Conservation (phyloP, 2,797 vertebrate species). For the Eurystomus glaucurus region DNA sequence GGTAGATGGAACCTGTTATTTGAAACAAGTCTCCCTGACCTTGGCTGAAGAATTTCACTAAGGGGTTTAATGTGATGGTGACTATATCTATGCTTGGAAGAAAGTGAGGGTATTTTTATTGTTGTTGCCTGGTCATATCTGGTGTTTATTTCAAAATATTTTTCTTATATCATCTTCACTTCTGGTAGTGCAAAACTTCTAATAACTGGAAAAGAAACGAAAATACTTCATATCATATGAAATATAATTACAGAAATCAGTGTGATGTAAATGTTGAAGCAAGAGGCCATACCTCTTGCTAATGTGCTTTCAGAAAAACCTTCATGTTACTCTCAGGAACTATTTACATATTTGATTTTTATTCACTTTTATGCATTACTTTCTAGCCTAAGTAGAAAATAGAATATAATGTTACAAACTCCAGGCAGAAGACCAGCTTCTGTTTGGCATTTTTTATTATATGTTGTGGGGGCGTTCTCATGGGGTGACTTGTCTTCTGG, state of each 20-base stretch:
- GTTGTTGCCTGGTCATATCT: constrained; percentile 54
- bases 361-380: not conserved
- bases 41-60: not conserved
- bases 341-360: not conserved
- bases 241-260: not conserved
- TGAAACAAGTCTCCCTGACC: not conserved
- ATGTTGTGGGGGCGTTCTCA: rapidly evolving
- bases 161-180: not conserved
- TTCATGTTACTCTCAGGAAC: not conserved
- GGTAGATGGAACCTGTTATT: not conserved
- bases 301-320: not conserved
- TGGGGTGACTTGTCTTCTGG: not conserved
- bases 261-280: not conserved
- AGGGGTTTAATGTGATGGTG: not conserved
- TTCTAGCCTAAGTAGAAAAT: not conserved
- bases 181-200: constrained; percentile 6
- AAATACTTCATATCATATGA: not conserved
- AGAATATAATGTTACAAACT: not conserved
- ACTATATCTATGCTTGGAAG: not conserved
- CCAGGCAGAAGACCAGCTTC: not conserved
- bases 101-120: constrained; percentile 50
- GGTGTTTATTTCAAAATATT: constrained; percentile 36
- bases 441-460: not conserved
- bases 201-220: not conserved
- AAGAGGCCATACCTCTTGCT: not conserved